Evolutionary conservation across 2,888 invertebrate species (phyloP), one percentile per base, ranked within the genome.

Genomic region (Bellardia pandia): DNA sequence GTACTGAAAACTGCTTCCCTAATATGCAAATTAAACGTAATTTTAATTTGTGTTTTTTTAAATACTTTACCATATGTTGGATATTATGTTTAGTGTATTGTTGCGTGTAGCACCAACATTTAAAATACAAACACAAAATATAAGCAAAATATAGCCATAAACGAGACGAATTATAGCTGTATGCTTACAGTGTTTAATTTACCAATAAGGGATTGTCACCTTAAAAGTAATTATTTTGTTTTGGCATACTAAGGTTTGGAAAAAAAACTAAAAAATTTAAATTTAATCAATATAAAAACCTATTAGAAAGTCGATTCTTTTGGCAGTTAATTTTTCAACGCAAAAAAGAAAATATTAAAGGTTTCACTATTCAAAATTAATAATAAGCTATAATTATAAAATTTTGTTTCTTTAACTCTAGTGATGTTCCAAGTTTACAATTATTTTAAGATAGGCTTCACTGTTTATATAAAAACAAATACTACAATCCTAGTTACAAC

Each of bases 41-140:
- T 66, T 42, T 42, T 23, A 42, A 66, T 42, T 66, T 62, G 33
- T 45, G 9, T 64, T 16, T 66, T 66, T 66, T 23, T 45, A 11
- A 23, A 23, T 45, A 16, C 13, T 66, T 66, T 66, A 66, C 42
- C 66, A 66, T 66, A 16, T 66, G 66, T 66, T 66, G 2, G 42
- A 5, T 42, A 45, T 42, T 42, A 42, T 40, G 13, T 42, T 66
- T 23, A 42, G 23, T 66, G 23, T 42, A 45, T 66, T 40, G 13
- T 60, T 60, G 60, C 60, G 60, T 60, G 60, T 56, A 23, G 60
- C 13, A 60, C 11, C 11, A 13, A 14, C 33, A 60, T 60, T 13
- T 60, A n/a, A 23, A 30, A 16, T 1, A 33, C 14, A 14, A 6
- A 60, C 33, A 30, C 13, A 60, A 60, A 3, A 56, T 9, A 23